phyloP scores from a whole-genome alignment of 2,888 invertebrate genomes.

The Minunthozetes semirufus region DNA sequence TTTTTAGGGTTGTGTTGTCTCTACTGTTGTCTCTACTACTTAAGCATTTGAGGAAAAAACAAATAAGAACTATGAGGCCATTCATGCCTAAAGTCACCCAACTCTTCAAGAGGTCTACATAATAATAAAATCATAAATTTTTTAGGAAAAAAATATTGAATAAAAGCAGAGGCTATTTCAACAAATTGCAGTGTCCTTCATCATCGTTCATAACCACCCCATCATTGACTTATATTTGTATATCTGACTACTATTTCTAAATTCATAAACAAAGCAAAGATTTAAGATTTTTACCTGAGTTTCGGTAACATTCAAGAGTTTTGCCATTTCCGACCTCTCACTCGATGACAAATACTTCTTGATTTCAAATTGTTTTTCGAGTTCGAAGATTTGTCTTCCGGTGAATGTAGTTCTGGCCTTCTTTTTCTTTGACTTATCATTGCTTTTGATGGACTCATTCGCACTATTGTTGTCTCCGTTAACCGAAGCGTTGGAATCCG shows the following conservation, averaged over 20 bases:
- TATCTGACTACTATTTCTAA: too few relatives aligned
- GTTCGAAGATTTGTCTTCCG: slow-evolving; percentile 88
- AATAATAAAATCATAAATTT: neutral
- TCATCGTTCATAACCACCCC: too few relatives aligned
- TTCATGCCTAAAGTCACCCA: neutral
- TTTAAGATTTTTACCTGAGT: slow-evolving; percentile 84
- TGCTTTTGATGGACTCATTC: slow-evolving; percentile 34
- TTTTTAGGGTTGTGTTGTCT: neutral
- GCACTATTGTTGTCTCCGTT: slow-evolving; percentile 14
- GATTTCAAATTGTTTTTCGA: slow-evolving; percentile 89
- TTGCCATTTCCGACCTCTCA: slow-evolving; percentile 89
- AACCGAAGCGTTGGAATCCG: neutral
- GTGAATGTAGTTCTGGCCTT: slow-evolving; percentile 93
- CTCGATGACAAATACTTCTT: slow-evolving; percentile 94
- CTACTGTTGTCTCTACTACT: neutral
- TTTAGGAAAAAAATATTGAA: neutral
- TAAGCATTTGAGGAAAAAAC: slow-evolving; percentile 14
- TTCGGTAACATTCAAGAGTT: slow-evolving; percentile 85
- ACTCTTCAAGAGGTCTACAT: too few relatives aligned
- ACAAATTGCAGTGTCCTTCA: too few relatives aligned
- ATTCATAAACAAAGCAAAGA: too few relatives aligned
- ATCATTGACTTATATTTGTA: too few relatives aligned
- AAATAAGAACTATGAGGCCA: neutral
- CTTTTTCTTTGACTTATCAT: slow-evolving; percentile 47
- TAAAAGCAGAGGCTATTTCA: neutral